Conservation (phyloP, 2,113 vertebrate genomes). For the Rhynchomys soricoides region DNA sequence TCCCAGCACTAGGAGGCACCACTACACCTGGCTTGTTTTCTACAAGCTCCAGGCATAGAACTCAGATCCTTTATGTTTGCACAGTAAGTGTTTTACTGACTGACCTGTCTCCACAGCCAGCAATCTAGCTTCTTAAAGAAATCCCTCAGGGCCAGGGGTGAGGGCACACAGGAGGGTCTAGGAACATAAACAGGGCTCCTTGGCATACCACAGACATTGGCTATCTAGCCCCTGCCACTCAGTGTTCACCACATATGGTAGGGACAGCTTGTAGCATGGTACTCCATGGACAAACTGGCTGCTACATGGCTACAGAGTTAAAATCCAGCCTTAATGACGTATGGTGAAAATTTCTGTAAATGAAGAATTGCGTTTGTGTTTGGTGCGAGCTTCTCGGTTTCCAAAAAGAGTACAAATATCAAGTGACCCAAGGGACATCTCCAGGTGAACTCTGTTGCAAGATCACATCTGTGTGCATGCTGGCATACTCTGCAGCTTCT, state of each 20-base stretch:
- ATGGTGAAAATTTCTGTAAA: not conserved
- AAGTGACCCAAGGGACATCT: not conserved
- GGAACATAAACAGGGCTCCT: not conserved
- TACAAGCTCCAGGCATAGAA: not conserved
- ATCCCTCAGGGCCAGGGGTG: not conserved
- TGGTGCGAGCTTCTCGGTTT: not conserved
- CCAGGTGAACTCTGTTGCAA: not conserved
- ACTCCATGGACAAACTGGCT: fast-evolving
- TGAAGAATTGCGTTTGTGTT: not conserved
- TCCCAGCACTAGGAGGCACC: not conserved
- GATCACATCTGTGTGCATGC: fast-evolving
- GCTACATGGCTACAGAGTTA: fast-evolving
- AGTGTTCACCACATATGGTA: no score
- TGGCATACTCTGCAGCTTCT: not conserved
- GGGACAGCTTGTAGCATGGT: no score
- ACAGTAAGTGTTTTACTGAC: not conserved
- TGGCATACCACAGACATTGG: no score
- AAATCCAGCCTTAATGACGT: not conserved
- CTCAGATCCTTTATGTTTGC: not conserved
- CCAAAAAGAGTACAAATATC: not conserved
- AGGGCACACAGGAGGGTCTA: not conserved
- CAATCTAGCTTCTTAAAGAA: not conserved
- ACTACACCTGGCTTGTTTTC: not conserved
- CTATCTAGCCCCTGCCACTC: not conserved
- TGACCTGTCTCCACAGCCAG: not conserved